Conservation (phyloP, 2,888 invertebrate species). For the Coenonympha glycerion region DNA sequence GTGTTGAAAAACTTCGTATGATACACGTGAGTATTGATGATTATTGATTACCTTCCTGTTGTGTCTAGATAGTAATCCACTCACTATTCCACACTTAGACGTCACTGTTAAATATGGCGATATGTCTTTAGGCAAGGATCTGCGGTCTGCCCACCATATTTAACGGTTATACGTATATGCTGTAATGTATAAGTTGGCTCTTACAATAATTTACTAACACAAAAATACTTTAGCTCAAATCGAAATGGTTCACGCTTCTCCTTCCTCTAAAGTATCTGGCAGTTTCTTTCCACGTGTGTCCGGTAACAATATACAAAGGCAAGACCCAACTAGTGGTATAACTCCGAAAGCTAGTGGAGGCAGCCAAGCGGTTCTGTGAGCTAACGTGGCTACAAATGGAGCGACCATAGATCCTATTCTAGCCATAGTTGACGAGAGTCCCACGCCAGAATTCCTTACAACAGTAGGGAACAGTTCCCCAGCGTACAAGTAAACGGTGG, state of each 20-base stretch:
- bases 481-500: slow-evolving; percentile 89
- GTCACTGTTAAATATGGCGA: too few relatives aligned
- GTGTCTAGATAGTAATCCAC: too few relatives aligned
- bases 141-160: too few relatives aligned
- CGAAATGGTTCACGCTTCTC: slow-evolving; percentile 70
- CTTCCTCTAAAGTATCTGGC: slow-evolving; percentile 88
- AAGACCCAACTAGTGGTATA: slow-evolving; percentile 80
- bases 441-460: slow-evolving; percentile 90
- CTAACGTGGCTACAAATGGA: slow-evolving; percentile 85
- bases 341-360: slow-evolving; percentile 85
- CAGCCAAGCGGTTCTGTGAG: slow-evolving; percentile 73
- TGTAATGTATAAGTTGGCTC: too few relatives aligned
- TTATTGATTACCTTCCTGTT: too few relatives aligned
- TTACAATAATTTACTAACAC: not conserved
- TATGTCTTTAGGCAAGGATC: too few relatives aligned
- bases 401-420: slow-evolving; percentile 90
- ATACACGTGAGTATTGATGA: too few relatives aligned
- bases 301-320: slow-evolving; percentile 81
- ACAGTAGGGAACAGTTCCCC: slow-evolving; percentile 94
- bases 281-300: slow-evolving; percentile 85
- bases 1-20: too few relatives aligned
- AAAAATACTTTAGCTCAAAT: too few relatives aligned
- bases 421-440: slow-evolving; percentile 89
- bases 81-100: too few relatives aligned
- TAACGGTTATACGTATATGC: too few relatives aligned